Evolutionary conservation across 2,888 invertebrate genomes (phyloP), one percentile per base, ranked within the genome.

Genomic region (Ceramica pisi): DNA sequence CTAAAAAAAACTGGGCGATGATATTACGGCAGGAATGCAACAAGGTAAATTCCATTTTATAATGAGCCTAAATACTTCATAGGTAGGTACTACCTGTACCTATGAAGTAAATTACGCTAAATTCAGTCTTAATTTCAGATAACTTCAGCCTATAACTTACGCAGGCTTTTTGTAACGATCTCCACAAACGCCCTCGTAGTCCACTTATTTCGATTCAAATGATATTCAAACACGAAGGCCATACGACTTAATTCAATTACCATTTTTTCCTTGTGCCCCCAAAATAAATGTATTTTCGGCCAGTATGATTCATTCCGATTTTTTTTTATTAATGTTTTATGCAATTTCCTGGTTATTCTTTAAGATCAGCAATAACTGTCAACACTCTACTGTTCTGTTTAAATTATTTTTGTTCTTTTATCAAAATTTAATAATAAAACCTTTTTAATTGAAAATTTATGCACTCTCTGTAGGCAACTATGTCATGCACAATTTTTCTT

Each of bases 221-320:
- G 46, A 78, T 78, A 82, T 80, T 82, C 60, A 82, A 80, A 82
- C 74, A 64, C 64, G 73, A 78, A 73, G 68, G 79, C 65, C 61
- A 48, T 72, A 62, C 44, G 82, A 64, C 67, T 72, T 78, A 70
- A 82, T 73, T 69, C 53, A 69, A 82, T 80, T 78, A 78, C 74
- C 82, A 78, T 78, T 69, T 82, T 82, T 80, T 67, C 64, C 57
- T 62, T 62, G 12, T 56, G 5, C 21, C 23, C 55, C 46, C 44
- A 65, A 82, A 80, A 78, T 67, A 81, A 65, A 67, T 57, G 51
- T 41, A 82, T 78, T 82, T 69, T 51, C 21, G 10, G 26, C 53
- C 41, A 56, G 59, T 41, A 53, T 7, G 55, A 67, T 67, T 69
- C 56, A n/a, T 62, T 53, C 61, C 38, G 35, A 56, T 21, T 48